Conservation (phyloP, 64 coral and sea anemone genomes). For the Pocillopora damicornis region DNA sequence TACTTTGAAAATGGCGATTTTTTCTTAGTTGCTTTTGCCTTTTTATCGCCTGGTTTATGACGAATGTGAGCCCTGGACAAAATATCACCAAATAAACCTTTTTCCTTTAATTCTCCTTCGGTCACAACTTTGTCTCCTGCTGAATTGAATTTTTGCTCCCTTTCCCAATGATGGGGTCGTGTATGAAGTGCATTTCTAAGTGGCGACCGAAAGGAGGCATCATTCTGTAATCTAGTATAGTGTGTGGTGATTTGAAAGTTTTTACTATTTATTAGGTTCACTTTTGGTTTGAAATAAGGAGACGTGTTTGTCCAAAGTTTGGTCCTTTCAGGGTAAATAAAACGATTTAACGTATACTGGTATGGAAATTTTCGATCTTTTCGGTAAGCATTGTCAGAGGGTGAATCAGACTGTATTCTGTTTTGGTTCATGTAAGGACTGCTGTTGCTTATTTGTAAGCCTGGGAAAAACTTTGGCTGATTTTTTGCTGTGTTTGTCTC, state of each 20-base stretch:
- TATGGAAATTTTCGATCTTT: neutral
- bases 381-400: neutral
- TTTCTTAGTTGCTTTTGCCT: neutral
- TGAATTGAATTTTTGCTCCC: neutral
- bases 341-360: too few relatives aligned
- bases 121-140: conserved; percentile 11
- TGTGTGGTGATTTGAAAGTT: neutral
- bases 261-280: neutral
- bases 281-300: neutral
- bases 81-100: neutral
- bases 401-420: neutral
- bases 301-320: neutral
- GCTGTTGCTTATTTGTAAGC: neutral
- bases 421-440: neutral
- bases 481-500: neutral
- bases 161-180: neutral
- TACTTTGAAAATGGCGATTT: neutral
- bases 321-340: neutral
- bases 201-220: neutral
- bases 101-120: conserved; percentile 20
- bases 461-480: neutral
- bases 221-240: neutral
- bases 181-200: neutral
- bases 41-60: neutral
- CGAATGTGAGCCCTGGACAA: neutral